These are phyloP conservation scores for Spodoptera litura DNA, from an alignment of 1,140 invertebrate species.

Conservation along the genomic window DNA sequence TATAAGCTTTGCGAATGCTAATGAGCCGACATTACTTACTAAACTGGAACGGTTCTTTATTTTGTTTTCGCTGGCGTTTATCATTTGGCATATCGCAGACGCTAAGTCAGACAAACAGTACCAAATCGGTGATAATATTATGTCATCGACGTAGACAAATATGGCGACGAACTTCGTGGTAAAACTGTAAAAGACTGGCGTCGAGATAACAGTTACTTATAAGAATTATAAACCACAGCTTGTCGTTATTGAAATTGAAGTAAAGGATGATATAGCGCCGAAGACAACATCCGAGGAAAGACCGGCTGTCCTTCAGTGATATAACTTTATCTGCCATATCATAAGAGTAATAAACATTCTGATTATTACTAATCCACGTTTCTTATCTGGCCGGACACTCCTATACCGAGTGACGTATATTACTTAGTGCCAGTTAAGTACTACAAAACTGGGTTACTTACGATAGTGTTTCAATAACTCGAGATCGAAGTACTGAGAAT, in stretches of 20 bases:
- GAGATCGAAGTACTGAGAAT: constrained; percentile 6
- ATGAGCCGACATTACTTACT: constrained; percentile 11
- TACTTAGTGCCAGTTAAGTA: constrained; percentile 13
- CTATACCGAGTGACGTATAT: constrained; percentile 24
- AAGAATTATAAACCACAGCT: not conserved
- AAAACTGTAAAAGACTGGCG: not conserved
- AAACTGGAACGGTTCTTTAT: constrained; percentile 10
- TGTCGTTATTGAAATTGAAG: not conserved
- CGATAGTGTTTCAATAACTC: constrained; percentile 33
- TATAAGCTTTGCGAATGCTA: constrained; percentile 26
- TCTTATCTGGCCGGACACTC: constrained; percentile 31
- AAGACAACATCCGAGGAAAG: too few relatives aligned
- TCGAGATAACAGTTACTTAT: not conserved
- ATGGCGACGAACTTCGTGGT: not conserved
- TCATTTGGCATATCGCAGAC: constrained; percentile 18
- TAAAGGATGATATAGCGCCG: too few relatives aligned
- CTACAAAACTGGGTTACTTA: constrained; percentile 35
- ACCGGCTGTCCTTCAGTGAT: not conserved
- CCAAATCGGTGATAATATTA: not conserved
- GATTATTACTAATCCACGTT: not conserved
- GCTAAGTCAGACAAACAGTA: constrained; percentile 26
- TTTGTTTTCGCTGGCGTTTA: constrained; percentile 18
- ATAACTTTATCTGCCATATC: not conserved
- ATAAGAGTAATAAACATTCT: not conserved
- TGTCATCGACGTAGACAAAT: constrained; percentile 15